A percentile compares a stretch with the other conserved stretches of the same genome.
Conservation (phyloP, 1,140 invertebrate genomes). For the Carposina sasakii region DNA sequence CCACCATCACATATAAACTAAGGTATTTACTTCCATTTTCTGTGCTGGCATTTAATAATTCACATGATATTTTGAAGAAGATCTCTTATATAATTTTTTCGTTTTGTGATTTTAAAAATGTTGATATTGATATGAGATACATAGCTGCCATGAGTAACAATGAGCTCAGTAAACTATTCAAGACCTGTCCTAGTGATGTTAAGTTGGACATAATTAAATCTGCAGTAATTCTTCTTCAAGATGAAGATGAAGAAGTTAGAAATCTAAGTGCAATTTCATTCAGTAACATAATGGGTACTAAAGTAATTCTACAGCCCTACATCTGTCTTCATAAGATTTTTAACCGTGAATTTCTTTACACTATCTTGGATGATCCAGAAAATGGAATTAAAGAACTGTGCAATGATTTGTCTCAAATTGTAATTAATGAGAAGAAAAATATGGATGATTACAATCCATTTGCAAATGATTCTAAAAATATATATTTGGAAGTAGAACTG, state of each 20-base stretch:
- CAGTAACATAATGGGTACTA: slow-evolving; percentile 27
- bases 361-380: slow-evolving; percentile 28
- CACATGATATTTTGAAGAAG: too few species aligned
- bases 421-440: slow-evolving; percentile 13
- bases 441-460: slow-evolving; percentile 56
- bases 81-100: slow-evolving; percentile 30
- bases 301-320: slow-evolving; percentile 40
- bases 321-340: slow-evolving; percentile 51
- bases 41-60: slow-evolving; percentile 26
- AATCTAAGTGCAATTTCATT: slow-evolving; percentile 43
- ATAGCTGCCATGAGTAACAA: slow-evolving; percentile 53
- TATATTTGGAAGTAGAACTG: slow-evolving; percentile 51
- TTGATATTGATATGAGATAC: slow-evolving; percentile 53
- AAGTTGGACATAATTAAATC: slow-evolving; percentile 52
- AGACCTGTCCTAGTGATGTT: slow-evolving; percentile 29
- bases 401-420: slow-evolving; percentile 14
- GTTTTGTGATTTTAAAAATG: slow-evolving; percentile 40
- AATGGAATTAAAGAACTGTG: slow-evolving; percentile 31
- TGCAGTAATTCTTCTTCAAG: slow-evolving; percentile 56
- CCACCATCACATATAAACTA: slow-evolving; percentile 34
- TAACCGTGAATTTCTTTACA: slow-evolving; percentile 34
- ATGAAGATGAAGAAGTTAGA: slow-evolving; percentile 65
- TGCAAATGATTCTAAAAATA: slow-evolving; percentile 56
- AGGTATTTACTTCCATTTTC: slow-evolving; percentile 55
- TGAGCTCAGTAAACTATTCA: slow-evolving; percentile 42